Evolutionary conservation across 2,888 invertebrate genomes (phyloP), one percentile per base, ranked within the genome.

Genomic region (Nyleta sp.): DNA sequence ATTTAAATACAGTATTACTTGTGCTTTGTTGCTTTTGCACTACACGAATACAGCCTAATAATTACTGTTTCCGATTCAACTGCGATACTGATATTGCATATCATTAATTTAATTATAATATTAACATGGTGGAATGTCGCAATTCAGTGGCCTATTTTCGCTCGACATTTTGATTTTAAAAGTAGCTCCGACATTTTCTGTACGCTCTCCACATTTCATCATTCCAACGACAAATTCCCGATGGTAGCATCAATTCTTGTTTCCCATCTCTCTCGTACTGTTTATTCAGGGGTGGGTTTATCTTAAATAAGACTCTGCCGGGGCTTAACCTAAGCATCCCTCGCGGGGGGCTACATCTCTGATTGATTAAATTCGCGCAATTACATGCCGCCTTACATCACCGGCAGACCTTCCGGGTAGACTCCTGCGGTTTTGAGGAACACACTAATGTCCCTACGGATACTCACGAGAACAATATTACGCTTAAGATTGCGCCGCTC

Each of bases 361-460:
- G 88, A 88, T 89, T 89, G 89, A 89, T 88, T 89, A 88, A 89
- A 89, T 88, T 88, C 86, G 82, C 84, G 86, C 87, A 88, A 88
- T 88, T 88, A 88, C 87, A 86, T 85, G 86, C 84, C 81, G 82
- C 84, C 86, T 85, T 88, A 87, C 86, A 88, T 87, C 86, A 87
- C 82, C 74, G 65, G 53, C 76, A 59, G 75, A 77, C 74, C 67
- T 80, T 80, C 74, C 62, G 57, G 78, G 74, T 81, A 81, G 78
- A 78, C 77, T 79, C 65, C 67, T 79, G 79, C 20, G 75, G 80
- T 78, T 73, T 75, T 72, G 60, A 52, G 70, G 20, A 71, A 57
- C 68, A 67, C 55, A 57, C 42, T 70, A 57, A 78, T 55, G 62
- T 80, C 73, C 78, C 76, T 46, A 24, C 46, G 67, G 65, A 71